Evolutionary conservation across 2,797 vertebrate species (phyloP).

Genomic region (Dryobates pubescens): DNA sequence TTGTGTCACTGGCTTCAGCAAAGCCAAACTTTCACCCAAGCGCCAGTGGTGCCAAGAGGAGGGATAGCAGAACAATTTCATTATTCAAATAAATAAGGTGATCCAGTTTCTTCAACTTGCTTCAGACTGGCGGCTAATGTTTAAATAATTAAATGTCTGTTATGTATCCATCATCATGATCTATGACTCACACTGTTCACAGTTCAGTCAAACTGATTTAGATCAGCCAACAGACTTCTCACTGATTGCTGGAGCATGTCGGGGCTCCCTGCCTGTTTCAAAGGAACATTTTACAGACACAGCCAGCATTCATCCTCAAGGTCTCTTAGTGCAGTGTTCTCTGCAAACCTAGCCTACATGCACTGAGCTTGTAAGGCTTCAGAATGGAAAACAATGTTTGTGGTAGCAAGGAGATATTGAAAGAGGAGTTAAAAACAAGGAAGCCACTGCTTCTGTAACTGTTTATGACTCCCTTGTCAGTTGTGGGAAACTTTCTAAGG

Average conservation of each 20-base stretch:
- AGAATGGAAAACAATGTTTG: background rate
- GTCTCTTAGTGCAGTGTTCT: background rate
- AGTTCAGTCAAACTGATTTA: background rate
- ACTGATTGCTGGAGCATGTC: background rate
- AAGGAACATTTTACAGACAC: background rate
- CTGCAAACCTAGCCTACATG: background rate
- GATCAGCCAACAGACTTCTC: background rate
- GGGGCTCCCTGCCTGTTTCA: background rate
- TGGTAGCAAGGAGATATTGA: background rate
- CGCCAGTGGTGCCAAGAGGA: background rate
- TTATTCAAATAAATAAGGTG: background rate
- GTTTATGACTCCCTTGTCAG: background rate
- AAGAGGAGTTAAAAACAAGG: background rate
- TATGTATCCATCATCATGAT: background rate
- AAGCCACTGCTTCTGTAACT: background rate
- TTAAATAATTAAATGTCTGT: conserved; percentile 2
- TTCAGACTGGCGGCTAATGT: background rate
- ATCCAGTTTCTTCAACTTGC: background rate
- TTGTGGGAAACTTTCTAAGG: background rate
- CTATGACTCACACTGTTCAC: background rate
- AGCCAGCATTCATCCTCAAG: background rate
- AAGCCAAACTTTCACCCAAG: background rate
- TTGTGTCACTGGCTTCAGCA: background rate
- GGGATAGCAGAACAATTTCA: background rate
- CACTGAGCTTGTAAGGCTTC: background rate